These are phyloP conservation scores for Lapara coniferarum DNA, from an alignment of 2,888 invertebrate species.

Conservation along the genomic window DNA sequence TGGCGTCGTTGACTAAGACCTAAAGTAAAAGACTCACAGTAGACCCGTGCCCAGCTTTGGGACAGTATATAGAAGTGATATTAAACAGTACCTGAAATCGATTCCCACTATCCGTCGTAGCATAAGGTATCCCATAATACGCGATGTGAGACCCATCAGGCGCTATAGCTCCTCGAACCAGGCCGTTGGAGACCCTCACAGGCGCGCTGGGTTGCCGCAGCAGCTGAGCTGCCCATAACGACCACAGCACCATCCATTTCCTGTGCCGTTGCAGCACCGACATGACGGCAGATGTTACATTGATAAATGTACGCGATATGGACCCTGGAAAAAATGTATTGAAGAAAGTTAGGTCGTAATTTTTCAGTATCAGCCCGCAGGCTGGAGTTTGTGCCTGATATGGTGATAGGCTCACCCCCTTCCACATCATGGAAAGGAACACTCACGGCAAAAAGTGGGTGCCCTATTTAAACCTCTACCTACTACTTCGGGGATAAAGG, in stretches of 20 bases:
- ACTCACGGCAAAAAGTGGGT: no score
- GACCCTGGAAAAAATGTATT: no score
- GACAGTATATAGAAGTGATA: background rate
- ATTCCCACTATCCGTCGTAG: slow-evolving; percentile 41
- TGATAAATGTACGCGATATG: background rate
- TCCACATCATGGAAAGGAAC: no score
- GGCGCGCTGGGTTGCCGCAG: slow-evolving; percentile 60
- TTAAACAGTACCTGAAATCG: slow-evolving; percentile 62
- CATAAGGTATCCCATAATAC: slow-evolving; percentile 68
- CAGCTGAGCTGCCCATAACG: slow-evolving; percentile 62
- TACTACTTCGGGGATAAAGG: no score
- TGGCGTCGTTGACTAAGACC: no score
- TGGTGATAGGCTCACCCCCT: no score
- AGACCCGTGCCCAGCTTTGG: no score
- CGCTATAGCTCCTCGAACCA: slow-evolving; percentile 55
- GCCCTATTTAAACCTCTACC: no score
- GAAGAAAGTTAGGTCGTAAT: no score
- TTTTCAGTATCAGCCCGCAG: no score
- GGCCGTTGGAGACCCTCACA: slow-evolving; percentile 54
- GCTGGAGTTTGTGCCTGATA: no score
- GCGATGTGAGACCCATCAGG: slow-evolving; percentile 56
- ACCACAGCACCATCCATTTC: slow-evolving; percentile 65
- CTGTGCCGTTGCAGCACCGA: slow-evolving; percentile 37
- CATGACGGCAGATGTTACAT: slow-evolving; percentile 8
- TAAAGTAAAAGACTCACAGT: no score